phyloP scores from a whole-genome alignment of 2,797 vertebrate genomes.

The Hirundo rustica region DNA sequence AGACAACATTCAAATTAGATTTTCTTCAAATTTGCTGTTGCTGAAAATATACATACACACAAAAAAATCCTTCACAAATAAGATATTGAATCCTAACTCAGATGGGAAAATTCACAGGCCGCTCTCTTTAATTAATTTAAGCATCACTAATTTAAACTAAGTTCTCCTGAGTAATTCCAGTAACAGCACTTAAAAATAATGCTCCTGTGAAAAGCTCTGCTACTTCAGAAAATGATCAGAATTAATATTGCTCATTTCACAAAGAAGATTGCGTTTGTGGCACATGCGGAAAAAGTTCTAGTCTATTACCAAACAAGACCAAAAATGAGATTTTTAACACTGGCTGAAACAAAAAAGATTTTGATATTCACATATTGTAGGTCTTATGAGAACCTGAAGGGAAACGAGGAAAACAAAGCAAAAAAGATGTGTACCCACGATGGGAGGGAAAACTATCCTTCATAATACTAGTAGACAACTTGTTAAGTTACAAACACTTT shows the following conservation, averaged over 20 bases:
- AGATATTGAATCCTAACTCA: conserved; percentile 14
- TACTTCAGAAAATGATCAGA: conserved; percentile 36
- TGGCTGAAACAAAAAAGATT: not conserved
- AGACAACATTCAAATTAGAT: conserved; percentile 13
- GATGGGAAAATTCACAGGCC: conserved; percentile 34
- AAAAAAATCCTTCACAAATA: not conserved
- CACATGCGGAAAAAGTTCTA: conserved; percentile 11
- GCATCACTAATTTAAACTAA: conserved; percentile 54
- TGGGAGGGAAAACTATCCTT: not conserved
- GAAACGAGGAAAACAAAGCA: not conserved
- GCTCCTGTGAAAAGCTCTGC: conserved; percentile 22
- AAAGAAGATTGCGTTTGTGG: not conserved
- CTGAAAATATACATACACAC: not conserved
- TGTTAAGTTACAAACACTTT: not conserved
- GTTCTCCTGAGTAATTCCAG: conserved; percentile 42
- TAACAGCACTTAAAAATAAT: conserved; percentile 54
- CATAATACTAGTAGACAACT: not conserved
- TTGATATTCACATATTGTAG: not conserved
- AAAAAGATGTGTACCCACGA: not conserved
- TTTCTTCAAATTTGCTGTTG: conserved; percentile 24
- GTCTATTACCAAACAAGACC: not conserved
- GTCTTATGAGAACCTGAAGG: not conserved
- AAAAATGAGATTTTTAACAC: not conserved
- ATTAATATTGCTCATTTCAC: conserved; percentile 29
- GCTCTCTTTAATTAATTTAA: conserved; percentile 61